Percentiles rank a stretch among this genome's conserved stretches.
Evolutionary conservation across 2,113 vertebrate species (phyloP).

Genomic region (Muntiacus reevesi): DNA sequence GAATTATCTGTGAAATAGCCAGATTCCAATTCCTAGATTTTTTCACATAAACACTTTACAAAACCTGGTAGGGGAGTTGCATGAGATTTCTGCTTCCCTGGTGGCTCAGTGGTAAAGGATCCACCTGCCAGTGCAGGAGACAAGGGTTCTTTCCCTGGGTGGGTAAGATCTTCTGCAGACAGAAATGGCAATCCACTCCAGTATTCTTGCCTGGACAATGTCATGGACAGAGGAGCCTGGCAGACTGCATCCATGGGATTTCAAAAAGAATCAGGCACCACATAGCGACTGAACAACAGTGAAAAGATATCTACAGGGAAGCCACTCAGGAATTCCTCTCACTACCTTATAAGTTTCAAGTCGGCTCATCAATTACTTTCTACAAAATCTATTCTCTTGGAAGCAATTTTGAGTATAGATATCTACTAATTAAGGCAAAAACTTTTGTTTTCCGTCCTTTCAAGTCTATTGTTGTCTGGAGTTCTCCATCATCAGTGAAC

Average conservation of each 20-base stretch:
- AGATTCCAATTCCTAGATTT: background rate
- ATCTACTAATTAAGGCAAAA: background rate
- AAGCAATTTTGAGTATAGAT: background rate
- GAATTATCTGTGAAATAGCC: background rate
- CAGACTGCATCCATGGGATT: background rate
- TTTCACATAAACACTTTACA: background rate
- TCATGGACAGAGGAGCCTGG: background rate
- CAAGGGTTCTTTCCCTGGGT: background rate
- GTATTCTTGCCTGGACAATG: background rate
- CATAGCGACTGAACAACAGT: accelerated
- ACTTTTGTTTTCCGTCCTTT: background rate
- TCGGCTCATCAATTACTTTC: background rate
- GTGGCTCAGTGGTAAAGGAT: background rate
- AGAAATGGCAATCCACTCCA: background rate
- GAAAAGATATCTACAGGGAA: background rate
- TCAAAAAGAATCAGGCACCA: background rate
- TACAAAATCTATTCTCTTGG: background rate
- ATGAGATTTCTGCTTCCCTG: background rate
- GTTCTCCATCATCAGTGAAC: background rate
- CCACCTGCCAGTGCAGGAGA: background rate
- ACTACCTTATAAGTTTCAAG: background rate
- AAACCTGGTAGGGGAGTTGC: background rate
- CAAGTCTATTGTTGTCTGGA: background rate
- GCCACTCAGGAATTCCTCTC: background rate
- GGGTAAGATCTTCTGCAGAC: background rate